These are phyloP conservation scores for Ifrita kowaldi DNA, from an alignment of 2,113 vertebrate genomes.

Conservation along the genomic window DNA sequence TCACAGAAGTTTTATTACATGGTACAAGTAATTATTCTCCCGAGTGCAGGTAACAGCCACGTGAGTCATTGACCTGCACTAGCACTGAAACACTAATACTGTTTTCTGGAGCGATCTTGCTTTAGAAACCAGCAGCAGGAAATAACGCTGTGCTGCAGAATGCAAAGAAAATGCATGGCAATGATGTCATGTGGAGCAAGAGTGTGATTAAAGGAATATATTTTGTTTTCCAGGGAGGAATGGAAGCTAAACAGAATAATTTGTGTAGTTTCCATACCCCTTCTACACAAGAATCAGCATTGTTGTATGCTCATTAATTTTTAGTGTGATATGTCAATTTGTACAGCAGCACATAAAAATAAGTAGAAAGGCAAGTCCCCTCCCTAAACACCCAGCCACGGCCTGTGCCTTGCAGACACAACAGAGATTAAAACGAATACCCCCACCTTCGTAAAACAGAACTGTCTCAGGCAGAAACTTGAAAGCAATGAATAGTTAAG, in stretches of 20 bases:
- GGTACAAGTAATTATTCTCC: neutral
- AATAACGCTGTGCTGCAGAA: neutral
- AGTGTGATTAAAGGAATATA: neutral
- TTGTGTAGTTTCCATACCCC: neutral
- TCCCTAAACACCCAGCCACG: neutral
- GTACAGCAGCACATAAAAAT: neutral
- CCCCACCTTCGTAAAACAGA: neutral
- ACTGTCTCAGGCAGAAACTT: neutral
- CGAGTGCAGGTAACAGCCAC: neutral
- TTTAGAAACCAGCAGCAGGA: neutral
- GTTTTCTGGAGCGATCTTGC: neutral
- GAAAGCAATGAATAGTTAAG: neutral
- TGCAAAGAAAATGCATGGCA: neutral
- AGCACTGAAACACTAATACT: neutral
- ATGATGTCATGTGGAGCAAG: neutral
- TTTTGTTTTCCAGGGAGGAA: neutral
- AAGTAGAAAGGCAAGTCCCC: neutral
- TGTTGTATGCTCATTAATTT: neutral
- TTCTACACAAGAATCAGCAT: neutral
- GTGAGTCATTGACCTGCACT: neutral
- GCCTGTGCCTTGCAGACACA: neutral
- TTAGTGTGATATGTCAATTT: neutral
- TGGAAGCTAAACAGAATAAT: neutral
- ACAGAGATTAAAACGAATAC: rapidly evolving
- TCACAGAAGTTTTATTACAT: neutral